Conservation (phyloP, 2,797 vertebrate species). For the Glossophaga mutica region DNA sequence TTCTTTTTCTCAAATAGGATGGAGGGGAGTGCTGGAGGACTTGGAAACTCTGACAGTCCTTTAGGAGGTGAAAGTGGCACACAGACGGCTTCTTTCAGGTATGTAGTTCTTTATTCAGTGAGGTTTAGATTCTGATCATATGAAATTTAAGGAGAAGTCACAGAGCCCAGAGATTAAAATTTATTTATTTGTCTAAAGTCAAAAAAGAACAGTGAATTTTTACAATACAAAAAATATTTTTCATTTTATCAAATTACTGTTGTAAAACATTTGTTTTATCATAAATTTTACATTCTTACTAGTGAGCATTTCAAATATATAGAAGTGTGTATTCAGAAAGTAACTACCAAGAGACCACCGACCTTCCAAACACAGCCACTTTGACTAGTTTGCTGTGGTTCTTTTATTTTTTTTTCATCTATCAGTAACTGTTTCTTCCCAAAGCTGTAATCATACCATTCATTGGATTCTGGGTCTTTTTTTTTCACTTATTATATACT, state of each 20-base stretch:
- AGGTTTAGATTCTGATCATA: not conserved
- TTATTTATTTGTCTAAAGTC: not conserved
- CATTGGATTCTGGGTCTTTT: not conserved
- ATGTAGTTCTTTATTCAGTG: not conserved
- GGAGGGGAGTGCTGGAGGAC: not conserved
- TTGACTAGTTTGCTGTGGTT: not conserved
- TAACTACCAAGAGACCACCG: not conserved
- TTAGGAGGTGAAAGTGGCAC: not conserved
- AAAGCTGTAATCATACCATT: not conserved
- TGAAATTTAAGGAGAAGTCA: not conserved
- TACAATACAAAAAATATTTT: not conserved
- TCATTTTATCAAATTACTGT: not conserved
- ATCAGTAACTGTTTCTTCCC: not conserved
- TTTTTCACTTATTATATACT: not conserved
- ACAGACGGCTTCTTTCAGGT: not conserved
- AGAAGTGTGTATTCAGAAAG: constrained; percentile 5
- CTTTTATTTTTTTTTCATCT: not conserved
- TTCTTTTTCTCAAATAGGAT: constrained; percentile 11
- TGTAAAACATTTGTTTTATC: not conserved
- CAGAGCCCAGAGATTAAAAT: not conserved
- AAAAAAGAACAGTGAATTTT: not conserved
- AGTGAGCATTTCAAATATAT: not conserved
- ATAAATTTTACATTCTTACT: not conserved
- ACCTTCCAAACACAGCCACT: not conserved
- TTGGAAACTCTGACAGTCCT: not conserved